A percentile compares a stretch with the other conserved stretches of the same genome.
Evolutionary conservation across 2,113 vertebrate genomes (phyloP).

Genomic region (Opisthocomus hoazin): DNA sequence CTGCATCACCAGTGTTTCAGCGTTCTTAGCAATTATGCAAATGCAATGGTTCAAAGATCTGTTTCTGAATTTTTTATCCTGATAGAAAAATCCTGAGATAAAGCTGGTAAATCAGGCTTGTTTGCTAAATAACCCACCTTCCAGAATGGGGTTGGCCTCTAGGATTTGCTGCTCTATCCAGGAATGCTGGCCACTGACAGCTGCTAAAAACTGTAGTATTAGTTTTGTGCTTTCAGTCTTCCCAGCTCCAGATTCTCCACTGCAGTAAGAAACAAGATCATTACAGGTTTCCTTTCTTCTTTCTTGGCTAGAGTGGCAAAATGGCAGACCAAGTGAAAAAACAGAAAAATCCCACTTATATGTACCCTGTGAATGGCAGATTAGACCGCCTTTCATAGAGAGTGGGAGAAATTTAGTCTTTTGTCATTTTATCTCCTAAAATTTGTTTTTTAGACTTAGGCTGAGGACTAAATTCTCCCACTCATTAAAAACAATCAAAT

Average conservation of each 20-base stretch:
- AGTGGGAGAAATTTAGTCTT: neutral
- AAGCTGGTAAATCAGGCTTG: neutral
- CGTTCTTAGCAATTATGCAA: neutral
- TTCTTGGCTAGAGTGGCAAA: neutral
- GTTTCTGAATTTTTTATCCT: neutral
- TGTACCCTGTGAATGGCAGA: neutral
- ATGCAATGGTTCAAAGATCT: neutral
- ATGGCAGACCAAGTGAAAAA: neutral
- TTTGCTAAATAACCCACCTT: constrained; percentile 75
- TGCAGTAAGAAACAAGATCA: constrained; percentile 47
- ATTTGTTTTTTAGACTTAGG: neutral
- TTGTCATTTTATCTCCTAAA: neutral
- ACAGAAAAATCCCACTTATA: neutral
- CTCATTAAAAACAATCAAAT: neutral
- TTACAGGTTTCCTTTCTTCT: neutral
- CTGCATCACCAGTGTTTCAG: neutral
- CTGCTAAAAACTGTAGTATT: constrained; percentile 92
- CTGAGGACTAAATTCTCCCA: neutral
- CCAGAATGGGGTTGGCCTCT: constrained; percentile 94
- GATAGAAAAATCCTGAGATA: neutral
- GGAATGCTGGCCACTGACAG: constrained; percentile 89
- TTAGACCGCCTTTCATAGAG: neutral
- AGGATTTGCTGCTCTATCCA: constrained; percentile 98
- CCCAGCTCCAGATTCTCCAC: constrained; percentile 95
- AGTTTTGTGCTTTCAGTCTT: constrained; percentile 97